phyloP scores from a whole-genome alignment of 1,140 invertebrate genomes.

The Matsumurasca onukii region DNA sequence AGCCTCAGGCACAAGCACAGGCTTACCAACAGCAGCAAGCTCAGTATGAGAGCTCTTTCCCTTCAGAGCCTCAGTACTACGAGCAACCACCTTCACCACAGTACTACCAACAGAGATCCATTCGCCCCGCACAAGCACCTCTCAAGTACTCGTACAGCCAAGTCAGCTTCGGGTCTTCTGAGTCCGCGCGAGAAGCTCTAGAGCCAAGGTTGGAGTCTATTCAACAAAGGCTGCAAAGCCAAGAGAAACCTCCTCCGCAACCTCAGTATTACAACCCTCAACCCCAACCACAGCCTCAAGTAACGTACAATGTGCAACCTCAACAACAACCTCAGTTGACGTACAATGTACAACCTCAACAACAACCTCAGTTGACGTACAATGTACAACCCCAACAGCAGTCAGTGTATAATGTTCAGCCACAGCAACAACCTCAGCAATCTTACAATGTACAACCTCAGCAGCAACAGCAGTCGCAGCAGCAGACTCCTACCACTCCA shows the following conservation, averaged over 20 bases:
- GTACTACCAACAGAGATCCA: conserved; percentile 3
- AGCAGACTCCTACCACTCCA: conserved; percentile 20
- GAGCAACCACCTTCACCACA: conserved; percentile 3
- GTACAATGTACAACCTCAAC: conserved; percentile 18
- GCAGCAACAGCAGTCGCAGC: not conserved
- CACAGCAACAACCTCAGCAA: not conserved
- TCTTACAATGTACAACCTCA: conserved; percentile 17
- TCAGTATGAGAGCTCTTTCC: not conserved
- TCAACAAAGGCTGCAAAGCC: conserved; percentile 6
- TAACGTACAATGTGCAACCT: too few species aligned
- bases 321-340: not conserved
- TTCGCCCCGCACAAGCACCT: conserved; percentile 6
- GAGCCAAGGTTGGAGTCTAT: conserved; percentile 22
- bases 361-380: not conserved
- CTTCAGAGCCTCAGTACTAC: not conserved
- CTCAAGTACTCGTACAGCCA: conserved; percentile 31
- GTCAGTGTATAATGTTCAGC: not conserved
- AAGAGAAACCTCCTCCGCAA: conserved; percentile 4
- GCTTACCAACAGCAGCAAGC: conserved; percentile 7
- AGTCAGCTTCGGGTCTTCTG: conserved; percentile 26
- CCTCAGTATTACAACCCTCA: conserved; percentile 12
- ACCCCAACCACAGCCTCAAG: conserved; percentile 8
- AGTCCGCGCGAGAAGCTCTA: conserved; percentile 10
- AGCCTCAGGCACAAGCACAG: not conserved
- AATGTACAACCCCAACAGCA: conserved; percentile 11